These are phyloP conservation scores for Aporophyla nigra DNA, from an alignment of 2,888 invertebrate species.

Conservation along the genomic window DNA sequence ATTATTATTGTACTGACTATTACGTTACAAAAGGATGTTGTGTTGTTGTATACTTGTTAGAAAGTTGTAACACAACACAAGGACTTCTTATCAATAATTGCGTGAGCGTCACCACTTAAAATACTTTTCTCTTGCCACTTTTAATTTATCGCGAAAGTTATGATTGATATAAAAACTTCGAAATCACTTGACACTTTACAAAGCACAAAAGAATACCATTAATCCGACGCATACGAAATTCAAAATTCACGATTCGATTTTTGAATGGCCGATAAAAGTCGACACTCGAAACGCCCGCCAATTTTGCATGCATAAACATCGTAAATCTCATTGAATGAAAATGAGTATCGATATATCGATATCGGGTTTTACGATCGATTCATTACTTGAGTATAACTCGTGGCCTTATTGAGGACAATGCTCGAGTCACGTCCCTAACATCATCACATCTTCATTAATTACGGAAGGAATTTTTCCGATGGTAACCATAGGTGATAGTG, in stretches of 20 bases:
- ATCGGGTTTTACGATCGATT: conserved; percentile 82
- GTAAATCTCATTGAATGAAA: conserved; percentile 88
- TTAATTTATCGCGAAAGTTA: conserved; percentile 59
- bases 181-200: conserved; percentile 75
- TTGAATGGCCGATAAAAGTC: conserved; percentile 88
- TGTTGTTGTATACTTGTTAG: conserved; percentile 40
- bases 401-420: conserved; percentile 83
- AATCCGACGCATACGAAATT: conserved; percentile 80
- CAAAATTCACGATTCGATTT: conserved; percentile 73
- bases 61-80: conserved; percentile 49
- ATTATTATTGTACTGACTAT: conserved; percentile 14
- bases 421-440: conserved; percentile 72
- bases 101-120: conserved; percentile 30
- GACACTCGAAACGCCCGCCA: conserved; percentile 85
- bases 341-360: conserved; percentile 86
- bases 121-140: conserved; percentile 55
- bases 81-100: conserved; percentile 37
- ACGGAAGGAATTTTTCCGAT: conserved; percentile 82
- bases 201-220: conserved; percentile 75
- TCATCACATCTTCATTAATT: conserved; percentile 88
- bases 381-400: conserved; percentile 79
- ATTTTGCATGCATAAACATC: conserved; percentile 87
- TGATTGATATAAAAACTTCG: conserved; percentile 61
- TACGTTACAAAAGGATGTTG: conserved; percentile 25
- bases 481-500: conserved; percentile 70